Conservation (phyloP, 2,113 vertebrate species). For the Mystacornis crossleyi region DNA sequence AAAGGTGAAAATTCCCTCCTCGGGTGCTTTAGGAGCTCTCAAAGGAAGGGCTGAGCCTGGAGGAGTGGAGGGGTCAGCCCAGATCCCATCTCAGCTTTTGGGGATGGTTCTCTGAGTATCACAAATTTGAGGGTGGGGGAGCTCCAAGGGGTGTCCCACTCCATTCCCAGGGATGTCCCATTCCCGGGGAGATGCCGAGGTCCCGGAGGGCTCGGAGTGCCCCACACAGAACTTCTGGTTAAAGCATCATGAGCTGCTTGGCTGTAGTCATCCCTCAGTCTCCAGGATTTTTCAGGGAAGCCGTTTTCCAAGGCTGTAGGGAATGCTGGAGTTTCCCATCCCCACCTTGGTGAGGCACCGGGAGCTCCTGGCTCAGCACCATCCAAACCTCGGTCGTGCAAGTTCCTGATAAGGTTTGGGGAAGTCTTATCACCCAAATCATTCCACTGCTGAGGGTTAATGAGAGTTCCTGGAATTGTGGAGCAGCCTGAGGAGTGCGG, state of each 20-base stretch:
- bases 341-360: neutral
- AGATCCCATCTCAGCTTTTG: neutral
- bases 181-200: neutral
- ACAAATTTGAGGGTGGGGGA: rapidly evolving
- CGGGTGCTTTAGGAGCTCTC: neutral
- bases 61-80: neutral
- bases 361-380: neutral
- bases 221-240: neutral
- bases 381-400: neutral
- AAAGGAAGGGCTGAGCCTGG: neutral
- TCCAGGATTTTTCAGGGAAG: neutral
- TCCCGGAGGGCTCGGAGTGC: neutral
- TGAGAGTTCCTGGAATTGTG: neutral
- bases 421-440: no score
- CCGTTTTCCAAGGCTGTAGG: rapidly evolving
- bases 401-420: neutral
- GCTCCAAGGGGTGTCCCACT: neutral
- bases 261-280: neutral
- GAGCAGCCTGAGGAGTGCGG: neutral
- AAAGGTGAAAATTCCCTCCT: neutral
- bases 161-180: neutral
- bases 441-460: neutral
- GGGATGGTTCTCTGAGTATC: rapidly evolving
- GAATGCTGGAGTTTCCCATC: neutral
- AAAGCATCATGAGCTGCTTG: neutral